Base-by-base conservation (phyloP, 2,888 invertebrate genomes). In the Myopa testacea region DNA sequence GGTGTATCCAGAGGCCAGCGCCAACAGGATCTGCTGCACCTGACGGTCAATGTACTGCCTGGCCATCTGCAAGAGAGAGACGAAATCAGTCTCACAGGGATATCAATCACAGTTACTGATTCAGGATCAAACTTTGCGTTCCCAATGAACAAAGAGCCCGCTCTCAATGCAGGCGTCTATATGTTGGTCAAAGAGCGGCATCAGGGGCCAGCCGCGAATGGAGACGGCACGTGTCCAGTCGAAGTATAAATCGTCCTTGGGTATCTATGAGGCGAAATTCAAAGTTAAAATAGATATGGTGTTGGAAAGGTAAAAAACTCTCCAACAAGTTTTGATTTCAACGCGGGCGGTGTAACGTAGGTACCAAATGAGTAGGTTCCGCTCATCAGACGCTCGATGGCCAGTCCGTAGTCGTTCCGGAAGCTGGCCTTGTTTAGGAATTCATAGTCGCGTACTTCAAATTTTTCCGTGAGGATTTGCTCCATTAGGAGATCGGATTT, bases 161-260 rank as follows among this genome's bases (percentile, higher is more conserved):
- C 86, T 82, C 63, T 89, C 87, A 50, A 87, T 82, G 62, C 85
- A 86, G 45, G 81, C 83, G 26, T 83, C 80, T 19, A 87, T 83
- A 76, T 89, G 88, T 1, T 77, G 82, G 78, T 88, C 84, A 4
- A 88, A 81, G 0, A 82, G 80, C 0, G 83, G 83, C 89, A 89
- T 88, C 34, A 89, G 45, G 0, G 85, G 84, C 88, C 88, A 88
- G 10, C 88, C 88, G 3, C 87, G 82, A 52, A 88, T 83, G n/a
- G 87, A 81, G 7, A 88, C 86, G 3, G 85, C 87, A 14, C 87
- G 83, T 0, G 88, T 87, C 85, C 87, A 89, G 74, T 89, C 89
- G 65, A 86, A 87, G 70, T 86, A 89, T 0, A 89, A 68, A 81
- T 88, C 86, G 78, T 89, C 88, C 26, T 83, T 86, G 1, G 83